Percentiles rank a stretch among this genome's conserved stretches.
Conservation (phyloP, 2,797 vertebrate species). For the Pristis pectinata region DNA sequence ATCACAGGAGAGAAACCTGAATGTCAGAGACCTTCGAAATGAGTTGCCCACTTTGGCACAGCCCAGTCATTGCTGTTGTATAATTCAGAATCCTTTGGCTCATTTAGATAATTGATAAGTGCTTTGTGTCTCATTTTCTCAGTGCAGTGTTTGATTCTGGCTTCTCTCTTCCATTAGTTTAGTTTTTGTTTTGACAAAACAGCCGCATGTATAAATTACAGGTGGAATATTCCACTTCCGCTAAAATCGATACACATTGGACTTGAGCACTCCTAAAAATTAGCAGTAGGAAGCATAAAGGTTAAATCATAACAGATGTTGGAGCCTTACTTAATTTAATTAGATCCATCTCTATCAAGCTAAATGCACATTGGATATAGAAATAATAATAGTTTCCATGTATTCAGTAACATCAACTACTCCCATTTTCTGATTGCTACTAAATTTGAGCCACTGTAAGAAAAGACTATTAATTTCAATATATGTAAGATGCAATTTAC, state of each 20-base stretch:
- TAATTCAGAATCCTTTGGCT: background rate
- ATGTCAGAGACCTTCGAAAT: background rate
- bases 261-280: background rate
- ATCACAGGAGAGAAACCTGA: background rate
- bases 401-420: background rate
- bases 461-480: background rate
- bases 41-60: background rate
- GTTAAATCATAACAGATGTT: background rate
- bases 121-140: background rate
- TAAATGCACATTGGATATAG: background rate
- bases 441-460: background rate
- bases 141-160: too few relatives aligned
- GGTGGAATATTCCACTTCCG: background rate
- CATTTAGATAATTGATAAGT: background rate
- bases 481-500: background rate
- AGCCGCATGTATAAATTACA: background rate
- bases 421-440: constrained; percentile 4
- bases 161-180: background rate
- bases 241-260: background rate
- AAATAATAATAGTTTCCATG: background rate
- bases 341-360: background rate
- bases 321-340: background rate
- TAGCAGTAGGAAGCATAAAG: background rate
- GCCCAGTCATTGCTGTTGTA: background rate
- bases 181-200: background rate